A percentile compares a stretch with the other conserved stretches of the same genome.
phyloP scores from a whole-genome alignment of 2,113 vertebrate species.

The Craseonycteris thonglongyai region DNA sequence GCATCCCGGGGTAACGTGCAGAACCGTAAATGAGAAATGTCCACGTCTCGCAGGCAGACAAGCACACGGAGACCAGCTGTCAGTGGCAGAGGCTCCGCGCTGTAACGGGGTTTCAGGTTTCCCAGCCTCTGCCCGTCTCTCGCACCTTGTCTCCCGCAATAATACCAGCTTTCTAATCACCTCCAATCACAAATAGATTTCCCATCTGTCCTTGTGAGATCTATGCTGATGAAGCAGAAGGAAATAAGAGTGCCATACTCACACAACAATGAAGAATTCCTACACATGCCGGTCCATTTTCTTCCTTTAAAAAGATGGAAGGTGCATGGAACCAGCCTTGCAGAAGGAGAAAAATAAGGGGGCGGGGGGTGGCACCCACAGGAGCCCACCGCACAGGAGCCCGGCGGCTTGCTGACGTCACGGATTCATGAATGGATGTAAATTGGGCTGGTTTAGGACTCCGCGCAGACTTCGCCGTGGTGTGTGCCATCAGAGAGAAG shows the following conservation, averaged over 20 bases:
- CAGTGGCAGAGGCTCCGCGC: slow-evolving; percentile 28
- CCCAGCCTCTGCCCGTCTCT: slow-evolving; percentile 32
- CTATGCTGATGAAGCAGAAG: slow-evolving; percentile 56
- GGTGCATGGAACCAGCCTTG: slow-evolving; percentile 53
- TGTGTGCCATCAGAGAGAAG: slow-evolving; percentile 49
- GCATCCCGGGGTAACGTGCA: slow-evolving; percentile 72
- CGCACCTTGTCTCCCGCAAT: slow-evolving; percentile 22
- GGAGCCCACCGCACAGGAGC: slow-evolving; percentile 78
- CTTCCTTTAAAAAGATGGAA: slow-evolving; percentile 71
- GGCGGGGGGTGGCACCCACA: slow-evolving; percentile 80
- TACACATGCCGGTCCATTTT: slow-evolving; percentile 77
- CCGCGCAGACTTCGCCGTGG: slow-evolving; percentile 59
- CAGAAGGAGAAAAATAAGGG: slow-evolving; percentile 38
- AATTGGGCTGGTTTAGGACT: slow-evolving; percentile 74
- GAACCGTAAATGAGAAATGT: slow-evolving; percentile 74
- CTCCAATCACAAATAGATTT: slow-evolving; percentile 62
- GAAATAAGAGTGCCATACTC: slow-evolving; percentile 63
- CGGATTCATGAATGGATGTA: slow-evolving; percentile 87
- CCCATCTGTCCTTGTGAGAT: slow-evolving; percentile 68
- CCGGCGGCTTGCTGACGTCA: slow-evolving; percentile 82
- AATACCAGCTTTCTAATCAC: slow-evolving; percentile 61
- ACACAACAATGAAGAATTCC: slow-evolving; percentile 72
- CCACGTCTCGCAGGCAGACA: slow-evolving; percentile 54
- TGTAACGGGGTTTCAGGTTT: slow-evolving; percentile 57
- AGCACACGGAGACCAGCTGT: slow-evolving; percentile 70